phyloP scores from a whole-genome alignment of 2,797 vertebrate genomes.

The Esox lucius region DNA sequence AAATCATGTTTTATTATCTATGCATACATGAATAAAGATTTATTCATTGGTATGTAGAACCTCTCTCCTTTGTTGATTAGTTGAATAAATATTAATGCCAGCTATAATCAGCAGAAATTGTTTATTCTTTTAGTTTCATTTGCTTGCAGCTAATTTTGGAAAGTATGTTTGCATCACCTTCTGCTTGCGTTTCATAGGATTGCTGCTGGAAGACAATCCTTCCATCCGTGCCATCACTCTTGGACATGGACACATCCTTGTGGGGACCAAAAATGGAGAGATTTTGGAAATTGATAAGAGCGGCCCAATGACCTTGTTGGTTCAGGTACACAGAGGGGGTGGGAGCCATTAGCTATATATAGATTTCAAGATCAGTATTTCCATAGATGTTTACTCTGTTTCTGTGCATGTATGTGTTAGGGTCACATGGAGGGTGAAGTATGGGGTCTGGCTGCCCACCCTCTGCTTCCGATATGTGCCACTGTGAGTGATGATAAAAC shows the following conservation, averaged over 20 bases:
- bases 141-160: background rate
- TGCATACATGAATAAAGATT: too few species aligned
- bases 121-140: background rate
- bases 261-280: conserved; percentile 94
- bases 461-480: conserved; percentile 92
- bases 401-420: conserved; percentile 57
- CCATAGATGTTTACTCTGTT: background rate
- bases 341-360: background rate
- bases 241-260: conserved; percentile 91
- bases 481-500: conserved; percentile 96
- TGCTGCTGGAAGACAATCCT: conserved; percentile 95
- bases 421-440: conserved; percentile 98
- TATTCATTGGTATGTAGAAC: too few species aligned
- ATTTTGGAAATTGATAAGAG: conserved; percentile 95
- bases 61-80: too few species aligned
- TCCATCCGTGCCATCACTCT: conserved; percentile 92
- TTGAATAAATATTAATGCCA: too few species aligned
- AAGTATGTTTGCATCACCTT: background rate
- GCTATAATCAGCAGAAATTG: too few species aligned
- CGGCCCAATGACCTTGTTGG: conserved; percentile 89
- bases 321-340: conserved; percentile 74
- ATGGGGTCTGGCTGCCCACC: conserved; percentile 93
- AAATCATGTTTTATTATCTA: too few species aligned
- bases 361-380: background rate
- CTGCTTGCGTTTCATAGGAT: conserved; percentile 67